Base-by-base conservation (phyloP, 2,797 vertebrate genomes). In the Eospalax fontanierii region DNA sequence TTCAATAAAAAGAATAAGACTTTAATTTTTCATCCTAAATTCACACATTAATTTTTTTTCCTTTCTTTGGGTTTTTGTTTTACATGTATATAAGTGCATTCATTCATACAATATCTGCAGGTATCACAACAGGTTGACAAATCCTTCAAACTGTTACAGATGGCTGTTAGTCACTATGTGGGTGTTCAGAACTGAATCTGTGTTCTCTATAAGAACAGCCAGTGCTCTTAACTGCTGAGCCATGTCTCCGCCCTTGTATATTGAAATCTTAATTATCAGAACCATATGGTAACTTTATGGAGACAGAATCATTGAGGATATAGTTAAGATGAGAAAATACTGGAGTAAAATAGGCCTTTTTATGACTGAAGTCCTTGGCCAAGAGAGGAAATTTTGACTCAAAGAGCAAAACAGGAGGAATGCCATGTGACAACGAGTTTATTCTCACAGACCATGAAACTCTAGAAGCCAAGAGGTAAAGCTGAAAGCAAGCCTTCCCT, bases 301-400 rank as follows among this genome's bases (percentile, higher is more conserved):
- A 82, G 89, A 81, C 33, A 59, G 30, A 6, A 35, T 84, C 66
- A 79, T 2, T 70, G 22, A 4, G 84, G 24, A 75, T 54, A 40
- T 84, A 94, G 57, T 54, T 87, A 70, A 87, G 57, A 91, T 57
- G 19, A 90, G 43, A 80, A 35, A 84, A 79, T 63, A 71, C 11
- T 61, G 4, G 8, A 81, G 66, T 26, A 35, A 11, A 24, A 4
- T 9, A 19, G 24, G 7, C 0, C 0, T 38, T 54, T 75, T 28
- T 61, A 81, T 21, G 24, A 88, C 19, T 26, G 11, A 43, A 35
- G n/a, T 3, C 8, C 3, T 33, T 70, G 61, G 50, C 28, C 33
- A 79, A 88, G 54, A 54, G 63, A 30, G 28, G 38, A 50, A 15
- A 89, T 43, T 1, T 73, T 61, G 63, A 86, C 19, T 50, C 14